phyloP scores from a whole-genome alignment of 1,140 invertebrate species.

The Gryllus bimaculatus region DNA sequence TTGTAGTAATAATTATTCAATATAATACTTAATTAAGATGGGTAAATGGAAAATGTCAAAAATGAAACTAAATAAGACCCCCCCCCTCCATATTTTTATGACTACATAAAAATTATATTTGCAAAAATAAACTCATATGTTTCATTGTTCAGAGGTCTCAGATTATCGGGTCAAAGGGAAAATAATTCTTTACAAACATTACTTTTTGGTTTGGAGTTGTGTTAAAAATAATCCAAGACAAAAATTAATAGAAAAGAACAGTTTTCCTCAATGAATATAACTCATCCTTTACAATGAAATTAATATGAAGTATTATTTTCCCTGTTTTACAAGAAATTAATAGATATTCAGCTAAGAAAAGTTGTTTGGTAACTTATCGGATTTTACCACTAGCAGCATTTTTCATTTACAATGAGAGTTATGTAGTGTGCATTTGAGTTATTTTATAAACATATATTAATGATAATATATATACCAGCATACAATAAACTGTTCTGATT shows the following conservation, averaged over 20 bases:
- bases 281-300: neutral
- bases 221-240: neutral
- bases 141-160: neutral
- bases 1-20: neutral
- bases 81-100: too few relatives aligned
- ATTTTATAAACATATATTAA: neutral
- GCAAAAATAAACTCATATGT: neutral
- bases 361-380: neutral
- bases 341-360: too few relatives aligned
- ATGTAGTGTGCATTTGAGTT: neutral
- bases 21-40: neutral
- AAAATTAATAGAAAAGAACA: neutral
- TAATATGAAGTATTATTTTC: too few relatives aligned
- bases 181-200: neutral
- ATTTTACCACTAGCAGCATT: neutral
- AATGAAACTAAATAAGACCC: neutral
- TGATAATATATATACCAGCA: neutral
- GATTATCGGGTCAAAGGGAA: neutral
- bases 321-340: too few relatives aligned
- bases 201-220: too few relatives aligned
- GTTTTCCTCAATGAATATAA: neutral
- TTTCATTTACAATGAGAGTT: neutral
- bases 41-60: neutral
- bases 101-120: neutral
- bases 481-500: neutral